phyloP scores from a whole-genome alignment of 2,888 invertebrate genomes.

The Prosopocoilus inquinatus region DNA sequence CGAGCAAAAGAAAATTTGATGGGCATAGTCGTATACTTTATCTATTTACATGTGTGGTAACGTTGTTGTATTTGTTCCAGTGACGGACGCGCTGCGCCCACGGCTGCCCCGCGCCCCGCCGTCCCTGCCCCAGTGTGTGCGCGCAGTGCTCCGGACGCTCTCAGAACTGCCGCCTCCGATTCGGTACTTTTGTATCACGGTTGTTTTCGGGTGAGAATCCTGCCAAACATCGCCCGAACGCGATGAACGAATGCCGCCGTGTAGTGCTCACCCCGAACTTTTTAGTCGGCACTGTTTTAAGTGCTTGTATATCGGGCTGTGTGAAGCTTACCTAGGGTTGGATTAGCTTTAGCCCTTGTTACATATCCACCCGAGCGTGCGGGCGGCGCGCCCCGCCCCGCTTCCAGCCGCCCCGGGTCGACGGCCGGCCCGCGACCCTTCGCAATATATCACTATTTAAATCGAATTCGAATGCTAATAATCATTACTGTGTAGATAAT shows the following conservation, averaged over 20 bases:
- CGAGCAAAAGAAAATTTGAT: not conserved
- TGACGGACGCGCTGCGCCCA: constrained; percentile 61
- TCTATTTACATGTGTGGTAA: not conserved
- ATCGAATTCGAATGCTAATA: constrained; percentile 49
- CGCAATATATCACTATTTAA: constrained; percentile 49
- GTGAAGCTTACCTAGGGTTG: constrained; percentile 60
- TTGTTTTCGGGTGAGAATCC: constrained; percentile 53
- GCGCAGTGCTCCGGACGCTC: constrained; percentile 52
- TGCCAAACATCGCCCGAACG: constrained; percentile 44
- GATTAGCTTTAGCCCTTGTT: constrained; percentile 58
- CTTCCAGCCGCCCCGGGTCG: constrained; percentile 39
- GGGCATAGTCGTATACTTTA: not conserved
- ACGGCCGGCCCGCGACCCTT: constrained; percentile 44
- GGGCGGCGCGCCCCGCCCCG: constrained; percentile 40
- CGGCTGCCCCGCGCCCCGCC: constrained; percentile 47
- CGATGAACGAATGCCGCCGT: constrained; percentile 38
- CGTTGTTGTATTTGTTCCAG: constrained; percentile 44
- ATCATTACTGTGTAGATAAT: constrained; percentile 54
- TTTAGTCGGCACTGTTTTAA: constrained; percentile 65
- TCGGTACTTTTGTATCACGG: constrained; percentile 51
- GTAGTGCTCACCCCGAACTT: constrained; percentile 53
- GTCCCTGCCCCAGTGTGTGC: constrained; percentile 46
- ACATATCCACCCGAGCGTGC: constrained; percentile 54
- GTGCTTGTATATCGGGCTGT: constrained; percentile 66
- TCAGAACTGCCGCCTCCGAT: constrained; percentile 50